Evolutionary conservation across 2,888 invertebrate species (phyloP).

Genomic region (Coenonympha glycerion): DNA sequence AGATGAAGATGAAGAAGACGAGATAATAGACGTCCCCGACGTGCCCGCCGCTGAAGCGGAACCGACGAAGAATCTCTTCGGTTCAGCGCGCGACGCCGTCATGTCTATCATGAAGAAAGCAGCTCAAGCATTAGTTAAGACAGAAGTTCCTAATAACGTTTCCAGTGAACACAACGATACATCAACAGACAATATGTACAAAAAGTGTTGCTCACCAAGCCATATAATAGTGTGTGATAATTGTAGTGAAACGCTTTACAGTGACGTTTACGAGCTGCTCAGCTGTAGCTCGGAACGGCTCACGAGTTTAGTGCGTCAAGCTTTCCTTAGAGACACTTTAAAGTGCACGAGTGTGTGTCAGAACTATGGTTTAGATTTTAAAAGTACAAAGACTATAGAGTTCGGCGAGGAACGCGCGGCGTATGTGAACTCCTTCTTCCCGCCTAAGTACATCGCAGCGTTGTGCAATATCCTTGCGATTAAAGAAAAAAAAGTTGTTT

Average conservation of each 20-base stretch:
- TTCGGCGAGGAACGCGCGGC: slow-evolving; percentile 69
- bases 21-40: slow-evolving; percentile 77
- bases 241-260: slow-evolving; percentile 82
- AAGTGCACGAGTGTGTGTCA: slow-evolving; percentile 77
- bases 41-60: slow-evolving; percentile 65
- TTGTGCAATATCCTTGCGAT: slow-evolving; percentile 85
- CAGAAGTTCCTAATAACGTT: slow-evolving; percentile 78
- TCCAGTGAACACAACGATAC: slow-evolving; percentile 68
- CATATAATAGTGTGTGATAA: slow-evolving; percentile 84
- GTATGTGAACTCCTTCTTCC: slow-evolving; percentile 79
- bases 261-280: slow-evolving; percentile 82
- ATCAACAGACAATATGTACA: slow-evolving; percentile 56
- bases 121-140: slow-evolving; percentile 87
- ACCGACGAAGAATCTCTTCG: slow-evolving; percentile 84
- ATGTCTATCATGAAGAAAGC: slow-evolving; percentile 95
- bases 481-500: slow-evolving; percentile 78
- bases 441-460: slow-evolving; percentile 82
- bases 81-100: slow-evolving; percentile 92
- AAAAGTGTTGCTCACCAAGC: slow-evolving; percentile 82
- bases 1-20: slow-evolving; percentile 81
- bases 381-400: slow-evolving; percentile 72
- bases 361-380: slow-evolving; percentile 78
- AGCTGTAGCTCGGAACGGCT: slow-evolving; percentile 81
- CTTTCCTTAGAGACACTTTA: slow-evolving; percentile 78
- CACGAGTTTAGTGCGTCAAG: slow-evolving; percentile 76